phyloP scores from a whole-genome alignment of 2,888 invertebrate genomes.

The Lypha dubia region DNA sequence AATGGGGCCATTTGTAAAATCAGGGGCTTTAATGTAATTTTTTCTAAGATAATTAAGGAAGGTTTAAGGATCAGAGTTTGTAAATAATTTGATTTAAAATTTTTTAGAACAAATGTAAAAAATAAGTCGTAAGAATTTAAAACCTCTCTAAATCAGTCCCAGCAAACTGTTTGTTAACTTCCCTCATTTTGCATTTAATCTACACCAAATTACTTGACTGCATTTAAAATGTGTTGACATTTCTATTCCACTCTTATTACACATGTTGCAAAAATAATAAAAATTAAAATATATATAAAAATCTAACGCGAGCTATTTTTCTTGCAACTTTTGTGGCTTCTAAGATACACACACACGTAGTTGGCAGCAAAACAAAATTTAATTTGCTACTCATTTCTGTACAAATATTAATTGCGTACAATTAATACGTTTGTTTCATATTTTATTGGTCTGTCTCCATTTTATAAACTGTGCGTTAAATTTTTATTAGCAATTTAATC shows the following conservation, averaged over 20 bases:
- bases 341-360: not conserved
- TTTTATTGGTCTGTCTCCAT: slow-evolving; percentile 10
- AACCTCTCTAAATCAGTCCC: too few species aligned
- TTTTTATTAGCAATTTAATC: slow-evolving; percentile 63
- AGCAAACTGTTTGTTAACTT: not conserved
- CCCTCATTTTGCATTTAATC: not conserved
- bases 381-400: slow-evolving; percentile 24
- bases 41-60: too few species aligned
- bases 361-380: not conserved
- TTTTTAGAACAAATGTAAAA: too few species aligned
- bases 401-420: slow-evolving; percentile 34
- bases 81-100: too few species aligned
- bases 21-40: too few species aligned
- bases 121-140: too few species aligned
- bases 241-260: slow-evolving; percentile 50
- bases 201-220: not conserved
- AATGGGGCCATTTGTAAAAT: too few species aligned
- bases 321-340: slow-evolving; percentile 1
- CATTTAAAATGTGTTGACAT: slow-evolving; percentile 58
- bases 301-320: not conserved
- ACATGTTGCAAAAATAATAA: not conserved
- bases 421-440: slow-evolving; percentile 39
- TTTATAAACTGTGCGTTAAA: slow-evolving; percentile 36
- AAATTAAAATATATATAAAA: slow-evolving; percentile 8
- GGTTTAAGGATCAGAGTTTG: too few species aligned